Conservation (phyloP, 2,888 invertebrate species). For the Chymomyza procnemis region DNA sequence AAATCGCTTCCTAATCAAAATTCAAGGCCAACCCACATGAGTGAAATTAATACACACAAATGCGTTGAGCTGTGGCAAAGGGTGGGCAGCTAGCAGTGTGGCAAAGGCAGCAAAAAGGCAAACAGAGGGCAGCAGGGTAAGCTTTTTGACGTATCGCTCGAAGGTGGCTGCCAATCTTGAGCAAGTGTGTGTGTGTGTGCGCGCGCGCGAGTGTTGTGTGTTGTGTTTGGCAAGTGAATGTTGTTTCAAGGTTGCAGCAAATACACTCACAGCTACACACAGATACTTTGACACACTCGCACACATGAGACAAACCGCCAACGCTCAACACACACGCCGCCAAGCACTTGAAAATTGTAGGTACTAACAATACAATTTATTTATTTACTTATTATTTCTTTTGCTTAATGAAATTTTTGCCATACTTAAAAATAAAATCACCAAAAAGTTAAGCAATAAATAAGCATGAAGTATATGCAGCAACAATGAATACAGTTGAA, state of each 20-base stretch:
- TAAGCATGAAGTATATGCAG: conserved; percentile 10
- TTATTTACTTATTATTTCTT: background rate
- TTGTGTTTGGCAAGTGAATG: conserved; percentile 49
- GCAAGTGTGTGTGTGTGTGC: conserved; percentile 11
- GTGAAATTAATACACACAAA: conserved; percentile 60
- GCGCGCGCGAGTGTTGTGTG: background rate
- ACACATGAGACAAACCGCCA: background rate
- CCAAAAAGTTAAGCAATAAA: background rate
- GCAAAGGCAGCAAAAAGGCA: background rate
- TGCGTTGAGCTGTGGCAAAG: background rate
- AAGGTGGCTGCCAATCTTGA: conserved; percentile 50
- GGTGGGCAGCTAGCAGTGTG: background rate
- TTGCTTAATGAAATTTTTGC: conserved; percentile 59
- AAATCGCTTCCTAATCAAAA: conserved; percentile 71
- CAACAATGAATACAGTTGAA: conserved; percentile 50
- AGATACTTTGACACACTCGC: conserved; percentile 15
- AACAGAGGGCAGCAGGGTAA: conserved; percentile 27
- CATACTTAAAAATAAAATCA: conserved; percentile 55
- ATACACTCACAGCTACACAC: conserved; percentile 20
- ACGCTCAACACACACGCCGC: conserved; percentile 14
- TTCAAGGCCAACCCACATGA: conserved; percentile 65
- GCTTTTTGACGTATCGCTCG: conserved; percentile 52
- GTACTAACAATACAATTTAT: background rate
- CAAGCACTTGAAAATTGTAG: background rate
- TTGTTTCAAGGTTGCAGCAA: conserved; percentile 58